Base-by-base conservation (phyloP, 2,888 invertebrate genomes). In the Napeogenes sylphis region DNA sequence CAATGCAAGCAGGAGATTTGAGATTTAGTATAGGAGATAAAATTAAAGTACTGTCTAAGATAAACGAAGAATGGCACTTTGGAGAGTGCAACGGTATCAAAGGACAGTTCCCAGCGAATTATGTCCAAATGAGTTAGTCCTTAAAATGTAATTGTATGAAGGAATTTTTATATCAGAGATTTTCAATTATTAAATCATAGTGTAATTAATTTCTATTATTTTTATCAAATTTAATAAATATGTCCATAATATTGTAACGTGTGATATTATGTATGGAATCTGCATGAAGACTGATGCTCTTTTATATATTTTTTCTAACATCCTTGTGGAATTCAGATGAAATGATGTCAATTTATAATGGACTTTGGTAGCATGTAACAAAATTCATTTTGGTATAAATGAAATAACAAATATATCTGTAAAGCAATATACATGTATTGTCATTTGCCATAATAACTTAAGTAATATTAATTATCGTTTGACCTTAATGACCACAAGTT, bases 81-180 rank as follows among this genome's bases (percentile, higher is more conserved):
- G 96, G 96, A 14, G 94, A 94, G 79, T 92, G 92, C 70, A 90
- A 92, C 64, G 93, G 93, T 45, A 83, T 85, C 67, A 92, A 85
- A 76, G 96, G 96, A 69, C 95, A 96, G 80, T 96, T 96, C 84
- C 96, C 96, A 61, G 91, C 92, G 38, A 95, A 94, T 87, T 96
- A 94, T 82, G 94, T 96, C 65, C 93, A 94, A 82, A 84, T 90
- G 77, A 80, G 82, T 79, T 87, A 82, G 79, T 79, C 75, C 77
- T 80, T 79, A 74, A 21, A 21, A 21, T 21, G 21, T 21, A 21
- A 21, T 21, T 74, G 73, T 10, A 30, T 58, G n/a, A 53, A 45
- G 45, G 4, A 38, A 2, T 38, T 51, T 47, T 58, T 58, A 35
- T 21, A 21, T 58, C 30, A 46, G 21, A 21, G 13, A 32, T 58